Conservation (phyloP, 2,888 invertebrate species). For the Drosophila paramelanica region DNA sequence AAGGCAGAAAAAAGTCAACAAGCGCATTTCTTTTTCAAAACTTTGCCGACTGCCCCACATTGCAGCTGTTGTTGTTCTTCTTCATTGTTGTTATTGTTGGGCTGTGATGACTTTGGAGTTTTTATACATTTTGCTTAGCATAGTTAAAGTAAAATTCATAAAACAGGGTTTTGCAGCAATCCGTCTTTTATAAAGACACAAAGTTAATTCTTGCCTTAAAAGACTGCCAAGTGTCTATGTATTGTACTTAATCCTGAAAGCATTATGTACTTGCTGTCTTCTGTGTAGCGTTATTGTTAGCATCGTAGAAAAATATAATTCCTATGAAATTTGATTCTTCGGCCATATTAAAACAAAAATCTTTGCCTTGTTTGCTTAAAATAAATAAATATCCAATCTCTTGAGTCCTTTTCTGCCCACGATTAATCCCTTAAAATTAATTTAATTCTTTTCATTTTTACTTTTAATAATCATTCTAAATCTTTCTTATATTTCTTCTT, state of each 20-base stretch:
- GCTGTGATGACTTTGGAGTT: not conserved
- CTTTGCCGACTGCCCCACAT: slow-evolving; percentile 51
- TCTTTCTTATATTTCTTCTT: not conserved
- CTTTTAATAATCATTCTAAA: too few relatives aligned
- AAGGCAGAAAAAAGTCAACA: slow-evolving; percentile 27
- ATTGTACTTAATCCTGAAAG: not conserved
- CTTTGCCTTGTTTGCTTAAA: not conserved
- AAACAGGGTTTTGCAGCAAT: slow-evolving; percentile 16
- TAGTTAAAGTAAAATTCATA: slow-evolving; percentile 32
- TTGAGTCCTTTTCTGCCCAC: too few relatives aligned
- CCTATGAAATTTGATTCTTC: not conserved
- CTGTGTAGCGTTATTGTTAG: too few relatives aligned
- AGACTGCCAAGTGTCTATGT: not conserved
- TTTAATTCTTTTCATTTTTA: not conserved
- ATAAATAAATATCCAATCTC: not conserved
- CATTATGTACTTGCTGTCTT: not conserved
- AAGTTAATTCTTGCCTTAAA: not conserved
- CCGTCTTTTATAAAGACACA: slow-evolving; percentile 12
- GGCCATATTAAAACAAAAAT: not conserved
- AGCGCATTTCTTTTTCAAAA: slow-evolving; percentile 57
- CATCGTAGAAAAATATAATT: not conserved
- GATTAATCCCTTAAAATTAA: not conserved
- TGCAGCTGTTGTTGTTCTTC: slow-evolving; percentile 31
- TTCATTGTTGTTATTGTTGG: slow-evolving; percentile 4
- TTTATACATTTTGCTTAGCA: slow-evolving; percentile 6